Conservation (phyloP, 2,888 invertebrate species). For the Odontocerum albicorne region DNA sequence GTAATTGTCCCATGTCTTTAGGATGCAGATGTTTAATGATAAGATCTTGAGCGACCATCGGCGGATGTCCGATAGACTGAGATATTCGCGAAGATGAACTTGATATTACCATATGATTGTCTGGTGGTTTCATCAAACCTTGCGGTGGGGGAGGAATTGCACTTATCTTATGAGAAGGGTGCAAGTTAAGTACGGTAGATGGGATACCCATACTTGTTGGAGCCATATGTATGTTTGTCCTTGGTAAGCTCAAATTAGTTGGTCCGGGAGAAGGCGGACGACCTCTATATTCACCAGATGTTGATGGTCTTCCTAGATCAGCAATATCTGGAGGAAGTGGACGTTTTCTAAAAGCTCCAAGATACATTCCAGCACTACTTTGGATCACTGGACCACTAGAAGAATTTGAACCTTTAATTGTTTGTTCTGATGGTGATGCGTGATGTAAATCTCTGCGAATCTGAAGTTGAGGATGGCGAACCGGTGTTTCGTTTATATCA, state of each 20-base stretch:
- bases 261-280: constrained; percentile 57
- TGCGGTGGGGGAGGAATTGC: constrained; percentile 53
- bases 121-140: constrained; percentile 33
- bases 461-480: constrained; percentile 65
- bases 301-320: constrained; percentile 50
- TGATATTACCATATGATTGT: constrained; percentile 46
- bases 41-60: constrained; percentile 57
- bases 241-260: constrained; percentile 54
- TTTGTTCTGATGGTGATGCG: constrained; percentile 49
- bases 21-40: constrained; percentile 54
- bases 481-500: constrained; percentile 53
- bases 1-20: constrained; percentile 42
- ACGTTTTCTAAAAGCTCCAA: constrained; percentile 60
- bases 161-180: constrained; percentile 56
- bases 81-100: constrained; percentile 49
- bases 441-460: constrained; percentile 76
- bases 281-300: constrained; percentile 47
- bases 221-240: constrained; percentile 48
- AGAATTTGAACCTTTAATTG: constrained; percentile 46
- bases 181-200: constrained; percentile 47
- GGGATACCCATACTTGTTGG: constrained; percentile 45
- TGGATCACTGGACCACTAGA: constrained; percentile 52
- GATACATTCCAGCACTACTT: constrained; percentile 51
- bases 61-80: constrained; percentile 41
- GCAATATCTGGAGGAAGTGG: constrained; percentile 57